A percentile compares a stretch with the other conserved stretches of the same genome.
These are phyloP conservation scores for Julus scanicus DNA, from an alignment of 2,888 invertebrate genomes.

Conservation along the genomic window DNA sequence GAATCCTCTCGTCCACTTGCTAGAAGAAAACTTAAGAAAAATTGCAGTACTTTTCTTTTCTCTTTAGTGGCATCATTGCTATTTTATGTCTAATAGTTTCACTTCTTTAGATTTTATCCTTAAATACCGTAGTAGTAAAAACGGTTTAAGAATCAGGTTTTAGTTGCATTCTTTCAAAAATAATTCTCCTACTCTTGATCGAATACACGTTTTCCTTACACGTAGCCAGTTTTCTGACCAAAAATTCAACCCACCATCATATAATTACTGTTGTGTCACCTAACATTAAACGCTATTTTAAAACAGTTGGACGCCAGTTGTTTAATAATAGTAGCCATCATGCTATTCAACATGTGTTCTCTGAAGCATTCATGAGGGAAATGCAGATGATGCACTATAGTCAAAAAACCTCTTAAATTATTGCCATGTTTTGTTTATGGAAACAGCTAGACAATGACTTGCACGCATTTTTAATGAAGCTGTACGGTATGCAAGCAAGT, in stretches of 20 bases:
- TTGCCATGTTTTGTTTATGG: neutral
- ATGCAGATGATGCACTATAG: neutral
- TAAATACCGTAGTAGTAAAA: no score
- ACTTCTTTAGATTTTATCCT: no score
- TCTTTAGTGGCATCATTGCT: no score
- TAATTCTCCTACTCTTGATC: no score
- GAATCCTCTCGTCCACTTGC: no score
- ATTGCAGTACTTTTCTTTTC: no score
- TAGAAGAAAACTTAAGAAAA: no score
- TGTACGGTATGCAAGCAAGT: neutral
- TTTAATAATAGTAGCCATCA: neutral
- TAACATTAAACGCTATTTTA: neutral
- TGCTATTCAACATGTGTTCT: neutral
- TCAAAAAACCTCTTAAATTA: neutral
- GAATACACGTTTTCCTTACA: no score
- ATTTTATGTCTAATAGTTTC: no score
- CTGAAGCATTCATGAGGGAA: neutral
- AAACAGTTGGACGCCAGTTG: neutral
- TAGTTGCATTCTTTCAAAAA: no score
- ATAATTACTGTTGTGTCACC: neutral
- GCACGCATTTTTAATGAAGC: conserved; percentile 14
- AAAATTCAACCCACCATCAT: neutral
- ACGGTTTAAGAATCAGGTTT: no score
- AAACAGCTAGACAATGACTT: neutral
- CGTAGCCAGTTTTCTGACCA: no score